These are phyloP conservation scores for Valencia hispanica DNA, from an alignment of 2,797 vertebrate genomes.

Conservation along the genomic window DNA sequence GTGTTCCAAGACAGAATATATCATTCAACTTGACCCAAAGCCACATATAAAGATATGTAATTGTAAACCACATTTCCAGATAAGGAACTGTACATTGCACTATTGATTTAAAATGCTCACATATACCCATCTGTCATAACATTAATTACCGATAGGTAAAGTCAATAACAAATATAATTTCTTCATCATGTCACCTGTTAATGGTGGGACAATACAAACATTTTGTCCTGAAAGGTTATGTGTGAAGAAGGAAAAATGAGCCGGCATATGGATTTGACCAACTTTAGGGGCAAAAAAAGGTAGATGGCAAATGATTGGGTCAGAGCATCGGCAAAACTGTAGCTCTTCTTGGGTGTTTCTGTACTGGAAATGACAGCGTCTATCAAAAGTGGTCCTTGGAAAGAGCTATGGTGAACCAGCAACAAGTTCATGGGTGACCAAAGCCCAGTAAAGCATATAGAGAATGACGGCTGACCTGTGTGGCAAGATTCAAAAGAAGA, in stretches of 20 bases:
- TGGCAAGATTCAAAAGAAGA: neutral
- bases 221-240: neutral
- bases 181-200: neutral
- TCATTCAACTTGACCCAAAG: neutral
- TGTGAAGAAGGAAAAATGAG: neutral
- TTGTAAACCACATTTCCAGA: neutral
- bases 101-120: neutral
- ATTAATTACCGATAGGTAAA: neutral
- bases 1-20: neutral
- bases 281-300: neutral
- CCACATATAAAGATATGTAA: neutral
- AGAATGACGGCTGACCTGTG: neutral
- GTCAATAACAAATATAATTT: neutral
- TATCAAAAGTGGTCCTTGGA: neutral
- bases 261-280: too few relatives aligned
- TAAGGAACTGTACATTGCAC: neutral
- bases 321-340: neutral
- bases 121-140: neutral
- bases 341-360: too few relatives aligned
- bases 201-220: neutral
- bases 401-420: neutral
- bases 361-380: too few relatives aligned
- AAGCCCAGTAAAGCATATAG: neutral
- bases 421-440: neutral
- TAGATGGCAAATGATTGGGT: neutral